Evolutionary conservation across 2,888 invertebrate genomes (phyloP).

Genomic region (Rotaria macrura): DNA sequence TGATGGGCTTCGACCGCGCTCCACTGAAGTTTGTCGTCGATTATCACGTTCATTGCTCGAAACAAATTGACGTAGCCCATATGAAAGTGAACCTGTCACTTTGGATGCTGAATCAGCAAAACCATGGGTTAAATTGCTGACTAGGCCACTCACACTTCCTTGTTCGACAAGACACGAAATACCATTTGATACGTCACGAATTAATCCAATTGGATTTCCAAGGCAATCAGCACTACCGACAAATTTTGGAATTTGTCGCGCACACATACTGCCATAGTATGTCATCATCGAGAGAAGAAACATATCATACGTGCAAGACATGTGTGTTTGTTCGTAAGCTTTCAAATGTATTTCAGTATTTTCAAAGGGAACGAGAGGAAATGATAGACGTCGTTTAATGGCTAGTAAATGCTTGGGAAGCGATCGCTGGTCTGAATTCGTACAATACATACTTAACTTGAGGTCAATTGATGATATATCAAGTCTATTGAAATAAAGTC

Average conservation of each 20-base stretch:
- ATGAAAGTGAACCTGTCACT: constrained; percentile 70
- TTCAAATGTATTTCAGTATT: constrained; percentile 78
- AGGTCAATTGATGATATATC: constrained; percentile 15
- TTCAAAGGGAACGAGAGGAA: constrained; percentile 86
- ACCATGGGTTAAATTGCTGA: constrained; percentile 91
- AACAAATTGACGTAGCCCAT: constrained; percentile 75
- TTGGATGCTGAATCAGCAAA: constrained; percentile 93
- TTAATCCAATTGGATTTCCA: constrained; percentile 87
- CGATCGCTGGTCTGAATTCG: constrained; percentile 58
- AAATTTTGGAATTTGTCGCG: constrained; percentile 87
- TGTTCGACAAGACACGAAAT: constrained; percentile 79
- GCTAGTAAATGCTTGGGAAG: constrained; percentile 64
- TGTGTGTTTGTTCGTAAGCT: constrained; percentile 34
- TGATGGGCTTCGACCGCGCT: constrained; percentile 50
- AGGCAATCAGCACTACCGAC: constrained; percentile 91
- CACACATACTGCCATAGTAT: constrained; percentile 60
- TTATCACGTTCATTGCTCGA: constrained; percentile 83
- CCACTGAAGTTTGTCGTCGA: constrained; percentile 64
- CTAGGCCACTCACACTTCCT: constrained; percentile 76
- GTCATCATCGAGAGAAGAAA: constrained; percentile 14
- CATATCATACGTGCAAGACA: constrained; percentile 5
- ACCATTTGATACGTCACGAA: constrained; percentile 88
- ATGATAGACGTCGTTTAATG: constrained; percentile 71
- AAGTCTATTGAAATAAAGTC: constrained; percentile 23
- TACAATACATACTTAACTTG: constrained; percentile 24